Base-by-base conservation (phyloP, 2,797 vertebrate species). In the Sus cebifrons region DNA sequence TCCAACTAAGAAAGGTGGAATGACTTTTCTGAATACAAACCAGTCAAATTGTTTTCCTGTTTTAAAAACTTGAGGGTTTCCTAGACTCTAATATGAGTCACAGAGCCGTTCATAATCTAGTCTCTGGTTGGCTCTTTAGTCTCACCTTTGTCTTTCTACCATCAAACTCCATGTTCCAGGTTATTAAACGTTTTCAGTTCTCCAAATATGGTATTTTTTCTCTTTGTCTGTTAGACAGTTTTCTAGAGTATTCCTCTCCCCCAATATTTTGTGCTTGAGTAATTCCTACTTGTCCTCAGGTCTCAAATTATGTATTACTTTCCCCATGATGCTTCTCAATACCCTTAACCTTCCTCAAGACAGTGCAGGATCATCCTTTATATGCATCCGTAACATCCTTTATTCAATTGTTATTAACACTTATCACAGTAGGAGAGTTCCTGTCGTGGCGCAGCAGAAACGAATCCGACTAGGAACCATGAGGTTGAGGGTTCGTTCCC, bases 61-160 rank as follows among this genome's bases (percentile, higher is more conserved):
- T 95, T 88, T 52, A 62, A 96, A 95, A 94, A 89, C 20, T 71
- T n/a, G 1, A 84, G 12, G 58, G n/a, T 81, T 91, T 73, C 40
- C 25, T 14, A 88, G 62, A 85, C 17, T 88, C n/a, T 71, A 70
- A n/a, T 32, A 74, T 32, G 25, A 71, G 36, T 65, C 29, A 93
- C 12, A 86, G 18, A 60, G 12, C 17, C 13, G 15, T 74, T 93
- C 20, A 77, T 70, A 64, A 75, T 40, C 23, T 78, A 88, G 60
- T 67, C n/a, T 29, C n/a, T 56, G 21, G 10, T 91, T 54, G 79
- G 23, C 32, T 82, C 17, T 65, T 16, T 6, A 27, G 29, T 56
- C 44, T 83, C 40, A 49, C 60, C n/a, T 81, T 75, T 49, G 29
- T 67, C 10, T 81, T 0, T 14, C 18, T 44, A 49, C 15, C 21